A percentile compares a stretch with the other conserved stretches of the same genome.
Evolutionary conservation across 1,140 invertebrate species (phyloP).

Genomic region (Berghia stephanieae): DNA sequence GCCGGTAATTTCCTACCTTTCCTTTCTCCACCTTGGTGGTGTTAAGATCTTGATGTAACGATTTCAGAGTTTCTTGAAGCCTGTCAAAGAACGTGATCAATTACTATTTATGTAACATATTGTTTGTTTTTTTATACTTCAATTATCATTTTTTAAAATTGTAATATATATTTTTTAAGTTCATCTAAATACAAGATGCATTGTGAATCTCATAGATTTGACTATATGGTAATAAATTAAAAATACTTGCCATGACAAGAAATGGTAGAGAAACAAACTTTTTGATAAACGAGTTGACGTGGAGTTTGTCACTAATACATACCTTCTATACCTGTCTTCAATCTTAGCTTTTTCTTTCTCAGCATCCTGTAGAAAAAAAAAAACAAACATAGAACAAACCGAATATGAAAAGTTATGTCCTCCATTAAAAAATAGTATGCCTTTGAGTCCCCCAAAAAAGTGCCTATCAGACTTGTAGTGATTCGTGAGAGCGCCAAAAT

Average conservation of each 20-base stretch:
- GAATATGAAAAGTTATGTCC: neutral
- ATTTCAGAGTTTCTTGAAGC: conserved; percentile 52
- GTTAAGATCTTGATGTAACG: conserved; percentile 48
- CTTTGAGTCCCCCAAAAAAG: neutral
- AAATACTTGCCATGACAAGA: neutral
- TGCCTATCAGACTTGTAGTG: neutral
- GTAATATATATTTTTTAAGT: neutral
- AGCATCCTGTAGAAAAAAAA: conserved; percentile 42
- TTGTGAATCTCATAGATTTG: neutral
- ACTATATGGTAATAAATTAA: neutral
- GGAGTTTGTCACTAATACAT: neutral
- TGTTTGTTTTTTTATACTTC: neutral
- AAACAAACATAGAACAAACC: neutral
- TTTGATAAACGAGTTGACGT: too few species aligned
- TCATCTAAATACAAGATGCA: neutral
- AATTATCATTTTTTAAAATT: neutral
- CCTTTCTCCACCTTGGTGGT: conserved; percentile 4
- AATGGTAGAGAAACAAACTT: neutral
- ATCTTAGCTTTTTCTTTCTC: conserved; percentile 51
- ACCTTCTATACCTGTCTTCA: conserved; percentile 46
- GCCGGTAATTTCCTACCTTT: conserved; percentile 7
- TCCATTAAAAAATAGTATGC: neutral
- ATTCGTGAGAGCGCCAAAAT: neutral
- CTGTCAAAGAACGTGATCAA: conserved; percentile 27
- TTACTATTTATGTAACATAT: neutral